These are phyloP conservation scores for Drosophila navojoa DNA, from an alignment of 1,140 invertebrate genomes.

Conservation along the genomic window DNA sequence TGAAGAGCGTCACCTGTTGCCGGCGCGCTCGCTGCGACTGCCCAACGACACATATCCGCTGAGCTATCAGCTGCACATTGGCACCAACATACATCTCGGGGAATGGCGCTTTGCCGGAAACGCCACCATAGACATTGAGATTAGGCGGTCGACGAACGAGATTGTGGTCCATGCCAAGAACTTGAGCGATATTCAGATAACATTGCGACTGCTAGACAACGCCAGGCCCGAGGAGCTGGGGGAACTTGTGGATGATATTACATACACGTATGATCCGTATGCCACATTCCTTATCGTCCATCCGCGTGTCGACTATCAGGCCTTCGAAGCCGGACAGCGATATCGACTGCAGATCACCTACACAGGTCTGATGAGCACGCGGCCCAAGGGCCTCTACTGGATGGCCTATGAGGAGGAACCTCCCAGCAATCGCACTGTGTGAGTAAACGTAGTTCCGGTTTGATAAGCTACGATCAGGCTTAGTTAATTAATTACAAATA, in stretches of 20 bases:
- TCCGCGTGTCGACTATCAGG: conserved; percentile 65
- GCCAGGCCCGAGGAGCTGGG: conserved; percentile 17
- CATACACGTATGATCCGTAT: conserved; percentile 46
- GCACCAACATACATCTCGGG: conserved; percentile 86
- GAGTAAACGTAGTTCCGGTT: conserved; percentile 31
- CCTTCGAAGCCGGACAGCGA: conserved; percentile 69
- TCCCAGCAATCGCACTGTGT: conserved; percentile 60
- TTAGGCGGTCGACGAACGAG: conserved; percentile 76
- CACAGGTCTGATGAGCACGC: conserved; percentile 64
- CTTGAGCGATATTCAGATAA: conserved; percentile 69
- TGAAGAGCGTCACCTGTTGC: not conserved
- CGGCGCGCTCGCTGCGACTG: conserved; percentile 84
- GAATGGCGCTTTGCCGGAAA: conserved; percentile 85
- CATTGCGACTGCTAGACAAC: conserved; percentile 45
- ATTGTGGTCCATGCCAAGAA: conserved; percentile 85
- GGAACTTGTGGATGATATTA: conserved; percentile 58
- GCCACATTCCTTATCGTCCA: conserved; percentile 66
- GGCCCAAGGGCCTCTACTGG: conserved; percentile 87
- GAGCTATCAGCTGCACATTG: conserved; percentile 87
- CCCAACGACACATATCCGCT: conserved; percentile 86
- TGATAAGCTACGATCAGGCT: conserved; percentile 30
- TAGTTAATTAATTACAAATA: too few relatives aligned
- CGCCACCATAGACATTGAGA: conserved; percentile 85
- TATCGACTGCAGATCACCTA: conserved; percentile 72
- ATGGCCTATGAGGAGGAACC: conserved; percentile 84